A percentile compares a stretch with the other conserved stretches of the same genome.
phyloP scores from a whole-genome alignment of 30 jellyfish, hydroid and myxozoan species.

The Clytia hemisphaerica region DNA sequence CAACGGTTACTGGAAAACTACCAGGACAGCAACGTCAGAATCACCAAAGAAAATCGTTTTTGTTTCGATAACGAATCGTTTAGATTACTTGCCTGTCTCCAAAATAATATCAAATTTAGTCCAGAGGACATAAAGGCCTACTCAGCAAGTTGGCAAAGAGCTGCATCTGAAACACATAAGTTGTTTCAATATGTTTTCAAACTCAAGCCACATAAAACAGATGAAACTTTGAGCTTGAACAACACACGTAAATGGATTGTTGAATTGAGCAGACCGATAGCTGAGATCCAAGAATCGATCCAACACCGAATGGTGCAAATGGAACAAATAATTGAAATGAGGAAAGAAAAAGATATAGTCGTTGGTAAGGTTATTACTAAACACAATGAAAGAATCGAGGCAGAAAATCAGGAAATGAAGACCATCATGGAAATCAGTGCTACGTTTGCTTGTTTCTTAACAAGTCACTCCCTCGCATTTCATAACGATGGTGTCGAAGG shows the following conservation, averaged over 20 bases:
- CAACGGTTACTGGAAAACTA: constrained; percentile 21
- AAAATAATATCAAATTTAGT: constrained; percentile 18
- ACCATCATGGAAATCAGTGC: no score
- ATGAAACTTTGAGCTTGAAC: constrained; percentile 45
- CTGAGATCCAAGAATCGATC: constrained; percentile 39
- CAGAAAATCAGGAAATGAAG: no score
- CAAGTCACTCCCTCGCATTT: no score
- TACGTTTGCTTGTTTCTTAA: no score
- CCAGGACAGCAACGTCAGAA: constrained; percentile 31
- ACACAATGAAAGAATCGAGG: no score
- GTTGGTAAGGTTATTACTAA: no score
- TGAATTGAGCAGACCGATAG: constrained; percentile 51
- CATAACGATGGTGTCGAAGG: no score
- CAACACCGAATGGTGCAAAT: constrained; percentile 39
- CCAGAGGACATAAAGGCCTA: constrained; percentile 43
- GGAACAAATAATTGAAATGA: constrained; percentile 7
- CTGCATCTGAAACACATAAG: constrained; percentile 38
- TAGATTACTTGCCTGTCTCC: constrained; percentile 51
- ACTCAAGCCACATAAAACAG: constrained; percentile 36
- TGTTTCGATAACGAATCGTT: constrained; percentile 63
- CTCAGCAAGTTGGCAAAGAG: constrained; percentile 58
- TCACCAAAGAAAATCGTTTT: constrained; percentile 30
- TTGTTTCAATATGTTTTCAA: constrained; percentile 28
- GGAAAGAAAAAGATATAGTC: no score
- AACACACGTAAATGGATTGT: constrained; percentile 40